phyloP scores from a whole-genome alignment of 37 sponge, comb jelly and placozoan genomes.

The Haliclona indistincta region DNA sequence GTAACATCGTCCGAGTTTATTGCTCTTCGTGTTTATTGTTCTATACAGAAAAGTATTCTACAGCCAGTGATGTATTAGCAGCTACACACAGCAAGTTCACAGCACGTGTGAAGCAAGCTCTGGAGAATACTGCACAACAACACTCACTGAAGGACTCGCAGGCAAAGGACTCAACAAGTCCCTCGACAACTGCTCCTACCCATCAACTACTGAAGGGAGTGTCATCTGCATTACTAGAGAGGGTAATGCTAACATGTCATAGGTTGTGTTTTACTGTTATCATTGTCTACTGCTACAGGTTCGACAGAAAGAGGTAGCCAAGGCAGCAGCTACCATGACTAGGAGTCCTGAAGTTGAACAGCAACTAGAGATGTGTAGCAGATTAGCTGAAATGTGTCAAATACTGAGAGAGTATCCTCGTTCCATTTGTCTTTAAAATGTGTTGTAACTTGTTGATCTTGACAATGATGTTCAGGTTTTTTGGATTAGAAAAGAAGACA shows the following conservation, averaged over 20 bases:
- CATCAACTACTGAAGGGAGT: conserved; percentile 40
- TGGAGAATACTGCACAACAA: conserved; percentile 9
- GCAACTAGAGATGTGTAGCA: conserved; percentile 40
- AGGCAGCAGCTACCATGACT: conserved; percentile 38
- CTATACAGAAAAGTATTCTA: conserved; percentile 9
- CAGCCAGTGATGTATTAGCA: conserved; percentile 53
- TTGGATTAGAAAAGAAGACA: conserved; percentile 60
- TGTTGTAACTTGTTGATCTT: not conserved
- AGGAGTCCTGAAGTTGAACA: conserved; percentile 45
- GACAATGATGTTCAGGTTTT: conserved; percentile 12
- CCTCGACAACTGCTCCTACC: not conserved
- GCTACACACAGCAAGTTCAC: conserved; percentile 7
- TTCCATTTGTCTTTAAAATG: not conserved
- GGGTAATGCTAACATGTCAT: conserved; percentile 16
- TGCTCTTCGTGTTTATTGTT: no score
- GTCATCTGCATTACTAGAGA: conserved; percentile 39
- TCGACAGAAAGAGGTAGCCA: conserved; percentile 50
- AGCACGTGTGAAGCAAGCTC: conserved; percentile 5
- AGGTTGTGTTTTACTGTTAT: not conserved
- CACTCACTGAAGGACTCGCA: not conserved
- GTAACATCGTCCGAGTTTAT: no score
- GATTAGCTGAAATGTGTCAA: conserved; percentile 52
- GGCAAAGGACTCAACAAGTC: not conserved
- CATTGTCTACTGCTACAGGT: conserved; percentile 38
- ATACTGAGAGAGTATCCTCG: conserved; percentile 54